Evolutionary conservation across 1,140 invertebrate genomes (phyloP).

Genomic region (Drosophila teissieri): DNA sequence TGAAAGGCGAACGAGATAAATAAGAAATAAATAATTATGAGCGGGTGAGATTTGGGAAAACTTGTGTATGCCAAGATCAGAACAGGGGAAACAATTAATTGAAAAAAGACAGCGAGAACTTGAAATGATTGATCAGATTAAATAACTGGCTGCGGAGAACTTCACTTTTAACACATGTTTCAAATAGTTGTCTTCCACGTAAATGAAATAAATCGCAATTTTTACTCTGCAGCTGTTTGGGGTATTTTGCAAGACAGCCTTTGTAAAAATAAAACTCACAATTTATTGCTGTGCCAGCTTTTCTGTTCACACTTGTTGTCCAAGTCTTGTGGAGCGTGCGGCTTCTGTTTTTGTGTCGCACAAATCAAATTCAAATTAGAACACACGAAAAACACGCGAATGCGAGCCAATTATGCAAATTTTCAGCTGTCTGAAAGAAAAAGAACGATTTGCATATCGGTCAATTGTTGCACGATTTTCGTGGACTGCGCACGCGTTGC

Average conservation of each 20-base stretch:
- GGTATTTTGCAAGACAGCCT: slow-evolving; percentile 4
- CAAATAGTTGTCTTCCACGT: no score
- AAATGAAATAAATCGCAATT: no score
- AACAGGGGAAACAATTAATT: slow-evolving; percentile 18
- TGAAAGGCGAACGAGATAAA: slow-evolving; percentile 57
- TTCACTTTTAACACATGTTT: no score
- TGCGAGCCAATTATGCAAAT: slow-evolving; percentile 76
- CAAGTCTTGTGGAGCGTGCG: slow-evolving; percentile 41
- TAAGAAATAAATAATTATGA: slow-evolving; percentile 52
- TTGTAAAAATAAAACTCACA: slow-evolving; percentile 5
- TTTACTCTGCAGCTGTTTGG: neutral
- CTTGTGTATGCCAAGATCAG: slow-evolving; percentile 1
- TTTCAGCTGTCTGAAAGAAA: slow-evolving; percentile 31
- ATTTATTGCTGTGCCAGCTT: slow-evolving; percentile 40
- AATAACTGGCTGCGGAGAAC: no score
- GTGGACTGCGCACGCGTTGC: slow-evolving; percentile 59
- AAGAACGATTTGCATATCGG: slow-evolving; percentile 71
- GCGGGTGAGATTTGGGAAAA: slow-evolving; percentile 2
- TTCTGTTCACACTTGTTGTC: slow-evolving; percentile 54
- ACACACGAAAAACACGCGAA: slow-evolving; percentile 62
- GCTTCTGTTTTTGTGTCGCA: slow-evolving; percentile 64
- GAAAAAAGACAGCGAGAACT: neutral
- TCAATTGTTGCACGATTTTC: slow-evolving; percentile 76
- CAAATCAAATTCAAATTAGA: slow-evolving; percentile 70
- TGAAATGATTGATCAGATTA: neutral